Evolutionary conservation across 2,797 vertebrate genomes (phyloP).

Genomic region (Pogonophryne albipinna): DNA sequence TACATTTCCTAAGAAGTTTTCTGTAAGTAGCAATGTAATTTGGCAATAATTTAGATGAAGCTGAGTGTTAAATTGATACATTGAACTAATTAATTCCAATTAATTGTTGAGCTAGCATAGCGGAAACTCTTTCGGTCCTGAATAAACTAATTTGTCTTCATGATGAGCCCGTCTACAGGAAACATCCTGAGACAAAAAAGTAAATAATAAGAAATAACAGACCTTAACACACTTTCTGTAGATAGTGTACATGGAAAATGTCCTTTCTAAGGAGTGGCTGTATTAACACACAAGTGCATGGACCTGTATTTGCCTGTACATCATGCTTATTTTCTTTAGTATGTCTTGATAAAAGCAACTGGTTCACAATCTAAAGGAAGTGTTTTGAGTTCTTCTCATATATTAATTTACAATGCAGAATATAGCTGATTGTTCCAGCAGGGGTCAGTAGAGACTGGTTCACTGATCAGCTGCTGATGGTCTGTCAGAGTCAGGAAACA

Average conservation of each 20-base stretch:
- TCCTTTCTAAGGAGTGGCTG: neutral
- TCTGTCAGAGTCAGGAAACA: slow-evolving; percentile 54
- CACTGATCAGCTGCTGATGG: slow-evolving; percentile 24
- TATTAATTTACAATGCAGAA: slow-evolving; percentile 3
- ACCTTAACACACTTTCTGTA: neutral
- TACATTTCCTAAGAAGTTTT: slow-evolving; percentile 6
- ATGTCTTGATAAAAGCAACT: neutral
- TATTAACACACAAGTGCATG: neutral
- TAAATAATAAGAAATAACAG: no score
- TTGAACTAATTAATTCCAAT: slow-evolving; percentile 19
- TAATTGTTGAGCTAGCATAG: slow-evolving; percentile 9
- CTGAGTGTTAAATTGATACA: slow-evolving; percentile 19
- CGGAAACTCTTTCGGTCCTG: slow-evolving; percentile 1
- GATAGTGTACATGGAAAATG: neutral
- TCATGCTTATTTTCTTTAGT: neutral
- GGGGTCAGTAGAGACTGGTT: slow-evolving; percentile 76
- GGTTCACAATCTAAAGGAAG: neutral
- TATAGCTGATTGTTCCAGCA: slow-evolving; percentile 66
- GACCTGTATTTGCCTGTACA: neutral
- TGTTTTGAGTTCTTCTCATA: neutral
- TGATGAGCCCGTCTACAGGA: no score
- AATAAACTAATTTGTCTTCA: no score
- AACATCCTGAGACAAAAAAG: no score
- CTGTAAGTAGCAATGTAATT: slow-evolving; percentile 26
- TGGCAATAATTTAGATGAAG: slow-evolving; percentile 9